These are phyloP conservation scores for Stichodactyla helianthus DNA, from an alignment of 64 coral and sea anemone genomes.

Conservation along the genomic window DNA sequence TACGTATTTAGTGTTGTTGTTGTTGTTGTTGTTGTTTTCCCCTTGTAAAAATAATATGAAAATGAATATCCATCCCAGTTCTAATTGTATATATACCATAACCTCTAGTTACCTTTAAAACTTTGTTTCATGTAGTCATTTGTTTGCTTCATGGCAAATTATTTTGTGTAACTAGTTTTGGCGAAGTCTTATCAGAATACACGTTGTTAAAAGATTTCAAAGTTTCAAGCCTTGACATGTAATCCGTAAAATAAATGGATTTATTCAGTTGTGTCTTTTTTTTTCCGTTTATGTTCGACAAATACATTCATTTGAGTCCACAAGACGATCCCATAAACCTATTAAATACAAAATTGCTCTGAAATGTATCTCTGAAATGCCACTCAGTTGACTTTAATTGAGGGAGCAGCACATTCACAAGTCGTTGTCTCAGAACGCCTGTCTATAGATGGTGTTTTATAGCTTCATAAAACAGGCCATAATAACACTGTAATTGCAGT, in stretches of 20 bases:
- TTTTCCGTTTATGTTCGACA: slow-evolving; percentile 10
- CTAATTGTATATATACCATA: too few species aligned
- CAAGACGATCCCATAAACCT: slow-evolving; percentile 5
- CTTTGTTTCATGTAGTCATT: neutral
- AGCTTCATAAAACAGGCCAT: slow-evolving; percentile 40
- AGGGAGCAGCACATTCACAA: neutral
- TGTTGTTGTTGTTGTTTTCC: too few species aligned
- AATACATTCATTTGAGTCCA: slow-evolving; percentile 11
- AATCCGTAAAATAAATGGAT: slow-evolving; percentile 15
- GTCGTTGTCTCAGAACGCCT: slow-evolving; percentile 22
- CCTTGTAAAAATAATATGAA: too few species aligned
- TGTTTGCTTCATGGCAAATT: neutral
- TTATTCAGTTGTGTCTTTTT: slow-evolving; percentile 1
- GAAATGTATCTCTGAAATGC: slow-evolving; percentile 31
- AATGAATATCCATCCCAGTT: too few species aligned
- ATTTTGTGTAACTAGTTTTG: neutral
- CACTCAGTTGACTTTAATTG: slow-evolving; percentile 26
- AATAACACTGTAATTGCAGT: slow-evolving; percentile 62
- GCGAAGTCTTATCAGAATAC: neutral
- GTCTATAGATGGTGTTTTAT: slow-evolving; percentile 31
- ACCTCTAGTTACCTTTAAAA: too few species aligned
- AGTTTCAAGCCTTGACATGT: slow-evolving; percentile 1
- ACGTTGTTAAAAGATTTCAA: neutral
- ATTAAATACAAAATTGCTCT: slow-evolving; percentile 15
- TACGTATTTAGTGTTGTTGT: too few species aligned